phyloP scores from a whole-genome alignment of 2,797 vertebrate genomes.

The Dendrocincla fuliginosa region DNA sequence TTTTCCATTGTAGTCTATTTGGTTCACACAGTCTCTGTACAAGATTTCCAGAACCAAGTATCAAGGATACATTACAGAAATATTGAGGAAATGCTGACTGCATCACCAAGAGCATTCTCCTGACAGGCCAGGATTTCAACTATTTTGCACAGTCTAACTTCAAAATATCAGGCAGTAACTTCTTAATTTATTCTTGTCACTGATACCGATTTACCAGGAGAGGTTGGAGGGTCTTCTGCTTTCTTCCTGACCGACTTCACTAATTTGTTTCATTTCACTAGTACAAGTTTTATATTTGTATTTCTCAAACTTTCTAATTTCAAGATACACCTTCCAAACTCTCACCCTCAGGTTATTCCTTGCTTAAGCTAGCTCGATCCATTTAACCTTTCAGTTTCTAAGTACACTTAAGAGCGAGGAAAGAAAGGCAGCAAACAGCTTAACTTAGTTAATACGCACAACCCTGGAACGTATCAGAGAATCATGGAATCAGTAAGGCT shows the following conservation, averaged over 20 bases:
- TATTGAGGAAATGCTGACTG: neutral
- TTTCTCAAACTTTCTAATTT: neutral
- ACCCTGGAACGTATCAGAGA: neutral
- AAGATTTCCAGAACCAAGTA: neutral
- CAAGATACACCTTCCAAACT: accelerated
- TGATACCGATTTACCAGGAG: neutral
- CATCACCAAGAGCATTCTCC: neutral
- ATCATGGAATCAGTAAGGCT: neutral
- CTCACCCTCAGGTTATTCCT: neutral
- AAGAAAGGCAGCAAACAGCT: neutral
- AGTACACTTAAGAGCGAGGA: neutral
- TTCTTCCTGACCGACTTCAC: neutral
- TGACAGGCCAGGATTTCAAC: neutral
- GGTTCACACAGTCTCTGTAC: neutral
- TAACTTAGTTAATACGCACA: neutral
- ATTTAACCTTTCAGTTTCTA: neutral
- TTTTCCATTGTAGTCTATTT: neutral
- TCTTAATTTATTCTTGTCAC: neutral
- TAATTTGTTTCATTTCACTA: neutral
- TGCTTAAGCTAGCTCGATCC: neutral
- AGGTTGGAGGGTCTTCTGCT: neutral
- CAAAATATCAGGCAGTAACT: neutral
- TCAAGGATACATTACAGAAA: neutral
- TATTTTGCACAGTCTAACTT: neutral
- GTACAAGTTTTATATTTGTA: neutral